Evolutionary conservation across 2,113 vertebrate species (phyloP), one percentile per base, ranked within the genome.

Genomic region (Haemorhous mexicanus): DNA sequence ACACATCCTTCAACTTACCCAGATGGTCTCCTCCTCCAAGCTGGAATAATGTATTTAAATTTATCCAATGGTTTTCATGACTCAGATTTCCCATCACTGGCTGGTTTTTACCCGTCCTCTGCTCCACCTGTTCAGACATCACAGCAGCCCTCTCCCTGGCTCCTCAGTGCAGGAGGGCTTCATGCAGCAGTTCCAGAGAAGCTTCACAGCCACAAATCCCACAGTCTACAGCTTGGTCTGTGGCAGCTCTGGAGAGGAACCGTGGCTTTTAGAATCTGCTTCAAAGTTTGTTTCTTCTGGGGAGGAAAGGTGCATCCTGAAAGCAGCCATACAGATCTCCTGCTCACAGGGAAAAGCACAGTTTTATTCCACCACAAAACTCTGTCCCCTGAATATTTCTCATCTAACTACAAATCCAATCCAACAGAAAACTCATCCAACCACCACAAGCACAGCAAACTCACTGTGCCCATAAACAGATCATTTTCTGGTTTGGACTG

Each of bases 11-110:
- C 82, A 88, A 35, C 47, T 95, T 33, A 52, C 63, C 93, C 93
- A 96, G 87, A 95, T 90, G 91, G 93, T 89, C 56, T 96, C 94
- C 93, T 95, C 92, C 94, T 90, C 90, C 93, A 90, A 96, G 43
- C 30, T 84, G 79, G 77, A 89, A 95, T 95, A 96, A 95, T 86
- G 79, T 77, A 93, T 93, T 96, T 63, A 95, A 96, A 95, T 95
- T 88, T 94, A 94, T 47, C 95, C 90, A 88, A 72, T 84, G 56
- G 55, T 41, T 96, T 86, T 56, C 82, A 84, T 96, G 90, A 97
- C 79, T 96, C 96, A 96, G 82, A 84, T 77, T 74, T 90, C 52
- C 79, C 64, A 27, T 67, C n/a, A 74, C 55, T 80, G 55, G 46
- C 53, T 90, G 83, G 37, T 81, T 95, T 89, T 47, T 67, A 81